Evolutionary conservation across 2,797 vertebrate genomes (phyloP).

Genomic region (Merluccius polli): DNA sequence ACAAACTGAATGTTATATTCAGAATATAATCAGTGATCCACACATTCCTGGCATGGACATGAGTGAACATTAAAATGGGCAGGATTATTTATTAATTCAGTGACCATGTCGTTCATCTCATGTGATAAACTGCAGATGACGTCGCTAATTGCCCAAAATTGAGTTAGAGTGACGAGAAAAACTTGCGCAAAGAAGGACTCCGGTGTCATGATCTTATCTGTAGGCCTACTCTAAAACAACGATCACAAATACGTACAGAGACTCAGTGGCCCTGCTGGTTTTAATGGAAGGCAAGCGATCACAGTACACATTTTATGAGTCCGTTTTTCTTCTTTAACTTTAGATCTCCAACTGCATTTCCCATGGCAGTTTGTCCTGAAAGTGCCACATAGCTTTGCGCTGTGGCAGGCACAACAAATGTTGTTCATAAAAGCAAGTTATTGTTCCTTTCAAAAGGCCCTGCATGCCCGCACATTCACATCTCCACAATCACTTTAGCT

Average conservation of each 20-base stretch:
- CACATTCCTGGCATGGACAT: background rate
- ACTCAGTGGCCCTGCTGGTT: constrained; percentile 37
- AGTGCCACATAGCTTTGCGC: constrained; percentile 41
- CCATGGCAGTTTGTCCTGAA: constrained; percentile 53
- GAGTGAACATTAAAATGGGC: background rate
- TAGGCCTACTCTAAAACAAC: background rate
- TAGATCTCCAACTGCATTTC: constrained; percentile 55
- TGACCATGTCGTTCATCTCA: background rate
- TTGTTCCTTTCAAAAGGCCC: constrained; percentile 63
- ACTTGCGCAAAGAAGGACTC: background rate
- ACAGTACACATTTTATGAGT: constrained; percentile 45
- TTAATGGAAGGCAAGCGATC: constrained; percentile 38
- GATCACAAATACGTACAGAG: background rate
- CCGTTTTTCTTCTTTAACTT: constrained; percentile 55
- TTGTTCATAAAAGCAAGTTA: constrained; percentile 69
- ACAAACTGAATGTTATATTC: background rate
- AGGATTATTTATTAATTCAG: background rate
- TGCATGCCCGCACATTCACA: constrained; percentile 49
- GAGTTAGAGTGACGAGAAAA: background rate
- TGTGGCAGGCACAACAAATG: constrained; percentile 44
- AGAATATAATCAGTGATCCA: background rate
- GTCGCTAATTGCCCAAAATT: background rate
- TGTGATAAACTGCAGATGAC: background rate
- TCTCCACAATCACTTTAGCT: constrained; percentile 61
- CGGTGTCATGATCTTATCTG: background rate